Percentiles rank a stretch among this genome's conserved stretches.
Evolutionary conservation across 2,888 invertebrate species (phyloP).

Genomic region (Hylaea fasciaria): DNA sequence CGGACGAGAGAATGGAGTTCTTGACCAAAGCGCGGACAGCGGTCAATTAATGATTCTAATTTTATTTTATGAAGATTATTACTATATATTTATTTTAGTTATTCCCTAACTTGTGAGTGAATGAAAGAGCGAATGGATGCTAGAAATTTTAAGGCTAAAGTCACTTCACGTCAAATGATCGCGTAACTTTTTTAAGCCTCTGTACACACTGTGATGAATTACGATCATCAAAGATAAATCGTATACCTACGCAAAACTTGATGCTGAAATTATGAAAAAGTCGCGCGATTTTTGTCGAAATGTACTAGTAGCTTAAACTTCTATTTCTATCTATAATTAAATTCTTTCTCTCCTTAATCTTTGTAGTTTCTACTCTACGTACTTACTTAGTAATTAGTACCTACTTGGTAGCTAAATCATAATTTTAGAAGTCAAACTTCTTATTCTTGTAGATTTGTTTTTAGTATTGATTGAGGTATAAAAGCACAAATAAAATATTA

Average conservation of each 20-base stretch:
- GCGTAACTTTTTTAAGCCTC: not conserved
- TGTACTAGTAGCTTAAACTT: constrained; percentile 20
- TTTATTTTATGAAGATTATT: constrained; percentile 60
- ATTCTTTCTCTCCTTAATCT: constrained; percentile 38
- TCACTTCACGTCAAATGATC: constrained; percentile 8
- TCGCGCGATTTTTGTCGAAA: constrained; percentile 10
- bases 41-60: constrained; percentile 76
- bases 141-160: constrained; percentile 20
- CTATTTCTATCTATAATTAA: constrained; percentile 32
- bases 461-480: constrained; percentile 13
- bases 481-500: constrained; percentile 26
- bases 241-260: not conserved
- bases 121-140: constrained; percentile 33
- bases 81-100: constrained; percentile 62
- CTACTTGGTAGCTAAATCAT: constrained; percentile 19
- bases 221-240: not conserved
- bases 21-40: constrained; percentile 56
- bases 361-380: constrained; percentile 39
- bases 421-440: constrained; percentile 46
- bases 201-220: not conserved
- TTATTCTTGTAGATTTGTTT: constrained; percentile 18
- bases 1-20: constrained; percentile 63
- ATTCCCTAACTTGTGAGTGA: constrained; percentile 48
- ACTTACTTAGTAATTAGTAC: constrained; percentile 18
- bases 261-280: not conserved